phyloP scores from a whole-genome alignment of 2,888 invertebrate genomes.

The Crioceris asparagi region DNA sequence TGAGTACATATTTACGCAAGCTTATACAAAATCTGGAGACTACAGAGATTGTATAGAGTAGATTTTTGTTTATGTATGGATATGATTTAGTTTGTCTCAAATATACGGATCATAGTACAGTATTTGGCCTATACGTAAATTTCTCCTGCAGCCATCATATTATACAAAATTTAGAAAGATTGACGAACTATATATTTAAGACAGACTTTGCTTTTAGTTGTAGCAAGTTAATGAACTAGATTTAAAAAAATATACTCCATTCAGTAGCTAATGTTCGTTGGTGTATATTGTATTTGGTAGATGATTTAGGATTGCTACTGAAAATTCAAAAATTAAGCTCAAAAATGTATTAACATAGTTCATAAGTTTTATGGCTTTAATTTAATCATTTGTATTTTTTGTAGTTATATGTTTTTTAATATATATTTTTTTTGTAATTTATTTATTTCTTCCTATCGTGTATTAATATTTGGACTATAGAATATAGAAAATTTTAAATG shows the following conservation, averaged over 20 bases:
- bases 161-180: too few species aligned
- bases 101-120: too few species aligned
- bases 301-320: slow-evolving; percentile 26
- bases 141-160: too few species aligned
- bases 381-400: slow-evolving; percentile 22
- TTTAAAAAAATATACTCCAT: slow-evolving; percentile 22
- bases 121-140: too few species aligned
- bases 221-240: slow-evolving; percentile 16
- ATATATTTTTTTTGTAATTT: slow-evolving; percentile 25
- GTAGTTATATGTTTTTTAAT: slow-evolving; percentile 26
- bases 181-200: too few species aligned
- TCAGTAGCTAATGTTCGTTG: slow-evolving; percentile 25
- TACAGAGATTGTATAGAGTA: too few species aligned
- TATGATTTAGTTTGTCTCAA: too few species aligned
- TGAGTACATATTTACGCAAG: too few species aligned
- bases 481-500: too few species aligned
- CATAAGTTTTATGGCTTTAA: slow-evolving; percentile 26
- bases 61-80: too few species aligned
- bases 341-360: slow-evolving; percentile 20
- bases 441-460: neutral
- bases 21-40: too few species aligned
- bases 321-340: slow-evolving; percentile 25
- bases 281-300: slow-evolving; percentile 25
- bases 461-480: neutral
- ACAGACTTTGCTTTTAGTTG: slow-evolving; percentile 17